Evolutionary conservation across 2,888 invertebrate species (phyloP).

Genomic region (Phragmatobia fuliginosa): DNA sequence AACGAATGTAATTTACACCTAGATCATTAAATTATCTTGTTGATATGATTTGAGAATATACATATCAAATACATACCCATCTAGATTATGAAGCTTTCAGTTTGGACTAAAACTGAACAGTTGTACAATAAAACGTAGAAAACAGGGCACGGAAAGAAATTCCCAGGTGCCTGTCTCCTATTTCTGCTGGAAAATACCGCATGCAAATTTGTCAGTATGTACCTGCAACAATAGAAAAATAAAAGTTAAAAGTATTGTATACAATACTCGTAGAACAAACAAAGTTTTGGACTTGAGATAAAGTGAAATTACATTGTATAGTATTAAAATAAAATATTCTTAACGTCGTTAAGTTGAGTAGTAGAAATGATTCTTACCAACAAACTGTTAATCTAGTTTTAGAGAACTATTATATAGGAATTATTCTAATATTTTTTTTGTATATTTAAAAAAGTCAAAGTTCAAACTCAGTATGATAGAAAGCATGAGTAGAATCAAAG

Average conservation of each 20-base stretch:
- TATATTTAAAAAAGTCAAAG: too few relatives aligned
- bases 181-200: constrained; percentile 33
- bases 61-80: constrained; percentile 5
- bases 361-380: too few relatives aligned
- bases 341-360: too few relatives aligned
- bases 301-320: neutral
- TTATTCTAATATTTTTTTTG: too few relatives aligned
- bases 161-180: constrained; percentile 38
- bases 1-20: too few relatives aligned
- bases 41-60: too few relatives aligned
- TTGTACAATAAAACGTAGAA: constrained; percentile 32
- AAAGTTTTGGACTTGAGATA: neutral
- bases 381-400: too few relatives aligned
- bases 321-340: too few relatives aligned
- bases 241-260: constrained; percentile 34
- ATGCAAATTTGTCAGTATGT: constrained; percentile 30
- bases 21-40: too few relatives aligned
- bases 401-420: too few relatives aligned
- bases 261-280: constrained; percentile 21
- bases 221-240: constrained; percentile 41
- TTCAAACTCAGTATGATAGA: too few relatives aligned
- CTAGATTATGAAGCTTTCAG: constrained; percentile 10
- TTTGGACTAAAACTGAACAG: constrained; percentile 30
- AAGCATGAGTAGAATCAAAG: too few relatives aligned
- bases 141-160: constrained; percentile 40